Evolutionary conservation across 2,797 vertebrate species (phyloP).

Genomic region (Rallus crepitans): DNA sequence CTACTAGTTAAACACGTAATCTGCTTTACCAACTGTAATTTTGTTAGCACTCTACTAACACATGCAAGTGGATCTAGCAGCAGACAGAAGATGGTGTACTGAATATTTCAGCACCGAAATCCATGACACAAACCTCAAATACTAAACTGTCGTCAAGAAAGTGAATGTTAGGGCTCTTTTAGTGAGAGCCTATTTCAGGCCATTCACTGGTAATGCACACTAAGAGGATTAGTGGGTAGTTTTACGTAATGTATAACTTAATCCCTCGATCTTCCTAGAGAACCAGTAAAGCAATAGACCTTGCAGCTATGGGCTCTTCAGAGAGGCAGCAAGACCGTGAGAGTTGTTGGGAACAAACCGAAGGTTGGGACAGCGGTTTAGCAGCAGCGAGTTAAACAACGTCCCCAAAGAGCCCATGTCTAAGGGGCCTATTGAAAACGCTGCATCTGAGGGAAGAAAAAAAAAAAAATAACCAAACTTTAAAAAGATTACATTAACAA

Average conservation of each 20-base stretch:
- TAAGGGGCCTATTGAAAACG: constrained; percentile 62
- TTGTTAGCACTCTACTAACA: constrained; percentile 62
- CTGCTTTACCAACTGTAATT: constrained; percentile 72
- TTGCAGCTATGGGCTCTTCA: constrained; percentile 67
- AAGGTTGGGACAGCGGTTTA: constrained; percentile 41
- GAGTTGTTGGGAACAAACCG: constrained; percentile 1
- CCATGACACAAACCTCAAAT: constrained; percentile 72
- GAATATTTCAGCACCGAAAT: constrained; percentile 72
- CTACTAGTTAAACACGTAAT: constrained; percentile 70
- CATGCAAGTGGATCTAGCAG: constrained; percentile 34
- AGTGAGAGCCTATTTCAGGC: constrained; percentile 63
- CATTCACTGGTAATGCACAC: constrained; percentile 71
- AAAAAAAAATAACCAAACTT: neutral
- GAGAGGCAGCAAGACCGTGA: constrained; percentile 18
- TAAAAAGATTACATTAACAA: constrained; percentile 50
- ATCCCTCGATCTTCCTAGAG: constrained; percentile 65
- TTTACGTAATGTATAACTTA: constrained; percentile 68
- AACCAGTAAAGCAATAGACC: constrained; percentile 69
- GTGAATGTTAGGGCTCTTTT: constrained; percentile 73
- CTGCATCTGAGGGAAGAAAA: neutral
- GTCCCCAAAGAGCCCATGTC: constrained; percentile 50
- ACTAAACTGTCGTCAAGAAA: constrained; percentile 62
- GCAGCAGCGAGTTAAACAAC: constrained; percentile 31
- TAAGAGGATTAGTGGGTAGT: constrained; percentile 69
- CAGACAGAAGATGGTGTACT: constrained; percentile 56